Conservation (phyloP, 1,140 invertebrate species). For the Laupala kohalensis region DNA sequence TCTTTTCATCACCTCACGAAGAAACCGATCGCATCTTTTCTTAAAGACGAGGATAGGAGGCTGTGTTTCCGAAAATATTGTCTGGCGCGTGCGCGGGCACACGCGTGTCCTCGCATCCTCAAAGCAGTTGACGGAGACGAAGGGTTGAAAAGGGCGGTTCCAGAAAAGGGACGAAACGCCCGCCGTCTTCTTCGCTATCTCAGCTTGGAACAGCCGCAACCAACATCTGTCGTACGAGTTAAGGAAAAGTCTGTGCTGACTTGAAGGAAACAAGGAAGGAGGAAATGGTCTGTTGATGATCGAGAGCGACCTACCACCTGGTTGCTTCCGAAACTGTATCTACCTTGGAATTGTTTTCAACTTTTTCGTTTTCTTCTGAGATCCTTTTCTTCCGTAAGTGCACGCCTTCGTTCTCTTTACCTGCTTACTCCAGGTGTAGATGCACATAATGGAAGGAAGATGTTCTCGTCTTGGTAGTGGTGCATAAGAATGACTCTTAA, state of each 20-base stretch:
- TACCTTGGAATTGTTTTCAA: neutral
- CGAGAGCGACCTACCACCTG: neutral
- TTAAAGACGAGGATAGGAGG: too few relatives aligned
- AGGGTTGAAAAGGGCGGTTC: neutral
- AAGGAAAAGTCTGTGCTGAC: too few relatives aligned
- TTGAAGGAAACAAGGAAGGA: too few relatives aligned
- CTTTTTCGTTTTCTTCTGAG: neutral
- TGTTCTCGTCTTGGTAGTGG: too few relatives aligned
- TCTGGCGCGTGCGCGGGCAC: neutral
- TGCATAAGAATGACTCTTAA: too few relatives aligned
- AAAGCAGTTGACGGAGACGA: neutral
- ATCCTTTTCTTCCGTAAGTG: too few relatives aligned
- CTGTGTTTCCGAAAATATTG: neutral
- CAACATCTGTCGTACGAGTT: neutral
- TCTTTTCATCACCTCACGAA: neutral
- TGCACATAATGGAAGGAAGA: too few relatives aligned
- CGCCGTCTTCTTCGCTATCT: too few relatives aligned
- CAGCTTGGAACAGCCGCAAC: neutral
- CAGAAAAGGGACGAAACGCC: neutral
- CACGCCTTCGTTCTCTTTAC: too few relatives aligned
- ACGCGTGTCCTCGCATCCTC: too few relatives aligned
- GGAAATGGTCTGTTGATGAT: neutral
- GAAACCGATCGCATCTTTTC: neutral
- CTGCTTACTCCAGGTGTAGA: too few relatives aligned
- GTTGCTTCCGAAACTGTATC: neutral